Conservation (phyloP, 2,113 vertebrate genomes). For the Anoura caudifer region DNA sequence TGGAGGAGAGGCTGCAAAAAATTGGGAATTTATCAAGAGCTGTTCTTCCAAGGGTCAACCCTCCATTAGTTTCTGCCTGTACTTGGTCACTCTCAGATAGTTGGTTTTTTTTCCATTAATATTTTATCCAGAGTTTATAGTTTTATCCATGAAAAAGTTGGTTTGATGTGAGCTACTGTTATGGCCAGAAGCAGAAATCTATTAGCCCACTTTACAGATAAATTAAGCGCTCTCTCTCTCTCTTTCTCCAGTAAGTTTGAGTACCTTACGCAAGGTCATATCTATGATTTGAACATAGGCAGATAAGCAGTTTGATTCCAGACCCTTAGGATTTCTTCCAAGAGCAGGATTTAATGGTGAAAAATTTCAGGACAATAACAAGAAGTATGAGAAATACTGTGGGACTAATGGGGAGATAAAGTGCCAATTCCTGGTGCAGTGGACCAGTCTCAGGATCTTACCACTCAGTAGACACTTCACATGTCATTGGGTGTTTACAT, state of each 20-base stretch:
- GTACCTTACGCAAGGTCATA: neutral
- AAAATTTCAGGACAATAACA: neutral
- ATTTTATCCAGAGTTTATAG: neutral
- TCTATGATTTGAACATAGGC: neutral
- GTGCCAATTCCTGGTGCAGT: neutral
- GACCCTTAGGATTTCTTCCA: constrained; percentile 1
- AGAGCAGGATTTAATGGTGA: neutral
- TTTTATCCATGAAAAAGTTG: neutral
- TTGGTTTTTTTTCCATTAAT: neutral
- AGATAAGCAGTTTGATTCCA: neutral
- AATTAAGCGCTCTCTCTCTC: neutral
- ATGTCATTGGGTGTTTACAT: neutral
- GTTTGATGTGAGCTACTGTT: neutral
- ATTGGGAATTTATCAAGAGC: neutral
- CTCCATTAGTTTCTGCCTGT: neutral
- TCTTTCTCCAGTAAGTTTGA: neutral
- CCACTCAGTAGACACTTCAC: neutral
- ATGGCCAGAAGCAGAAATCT: neutral
- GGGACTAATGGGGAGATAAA: neutral
- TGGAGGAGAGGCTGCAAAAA: neutral
- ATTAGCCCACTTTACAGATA: neutral
- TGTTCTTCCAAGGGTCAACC: neutral
- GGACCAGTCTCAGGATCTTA: neutral
- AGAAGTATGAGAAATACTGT: neutral
- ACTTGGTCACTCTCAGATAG: neutral